Conservation (phyloP, 2,888 invertebrate species). For the Ferrisia virgata region DNA sequence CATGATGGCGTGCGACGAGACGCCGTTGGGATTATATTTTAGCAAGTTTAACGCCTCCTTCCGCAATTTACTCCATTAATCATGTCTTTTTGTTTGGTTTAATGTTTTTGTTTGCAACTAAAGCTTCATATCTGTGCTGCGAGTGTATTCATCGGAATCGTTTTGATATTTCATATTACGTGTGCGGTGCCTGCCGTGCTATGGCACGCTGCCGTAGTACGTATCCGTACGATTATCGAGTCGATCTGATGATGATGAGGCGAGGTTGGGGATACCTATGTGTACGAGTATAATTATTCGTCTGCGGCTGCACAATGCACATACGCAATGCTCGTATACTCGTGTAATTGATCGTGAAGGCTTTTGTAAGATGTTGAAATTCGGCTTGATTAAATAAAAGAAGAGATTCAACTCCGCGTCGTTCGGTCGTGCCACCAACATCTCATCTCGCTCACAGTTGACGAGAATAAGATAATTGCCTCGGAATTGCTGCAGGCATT, state of each 20-base stretch:
- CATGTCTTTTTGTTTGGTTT: conserved; percentile 11
- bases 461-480: neutral
- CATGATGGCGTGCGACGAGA: conserved; percentile 4
- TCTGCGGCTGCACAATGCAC: neutral
- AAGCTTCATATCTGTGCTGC: conserved; percentile 4
- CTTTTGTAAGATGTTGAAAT: neutral
- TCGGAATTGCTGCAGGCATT: neutral
- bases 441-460: no score
- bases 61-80: conserved; percentile 4
- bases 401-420: neutral
- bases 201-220: neutral
- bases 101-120: neutral
- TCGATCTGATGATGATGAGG: no score
- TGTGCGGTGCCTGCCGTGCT: neutral
- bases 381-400: conserved; percentile 7
- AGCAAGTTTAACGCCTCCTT: conserved; percentile 9
- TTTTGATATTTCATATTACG: neutral
- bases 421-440: neutral
- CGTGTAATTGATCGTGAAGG: conserved; percentile 9
- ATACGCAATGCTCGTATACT: neutral
- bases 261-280: no score
- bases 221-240: neutral
- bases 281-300: neutral
- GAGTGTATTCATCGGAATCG: conserved; percentile 4
- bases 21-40: conserved; percentile 9